Base-by-base conservation (phyloP, 2,888 invertebrate genomes). In the Meiosimyza decipiens region DNA sequence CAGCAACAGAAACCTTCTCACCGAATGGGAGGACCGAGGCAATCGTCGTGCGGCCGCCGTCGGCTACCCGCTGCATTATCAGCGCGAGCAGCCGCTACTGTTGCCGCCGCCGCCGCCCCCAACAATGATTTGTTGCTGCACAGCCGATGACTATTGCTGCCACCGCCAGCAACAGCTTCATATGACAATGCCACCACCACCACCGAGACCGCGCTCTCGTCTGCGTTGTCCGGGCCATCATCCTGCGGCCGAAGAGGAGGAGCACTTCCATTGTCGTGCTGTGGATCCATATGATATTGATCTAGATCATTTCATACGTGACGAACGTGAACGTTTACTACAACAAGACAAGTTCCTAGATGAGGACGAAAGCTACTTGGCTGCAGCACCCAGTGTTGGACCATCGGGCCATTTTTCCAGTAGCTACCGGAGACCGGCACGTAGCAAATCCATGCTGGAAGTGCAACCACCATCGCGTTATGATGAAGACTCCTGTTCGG, bases 331-430 rank as follows among this genome's bases (percentile, higher is more conserved):
- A 16, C 81, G 86, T 0, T 76, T 87, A 1, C 75, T 86, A 73
- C 75, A 84, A 74, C 86, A 87, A 76, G 86, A 87, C 71, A 87
- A 86, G 74, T 86, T 87, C 72, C 80, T 87, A 50, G 86, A 86
- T 64, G 86, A 87, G 18, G 87, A 86, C 54, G 86, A 87, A 59
- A 80, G 83, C 15, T 86, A 83, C 49, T 71, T 86, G 51, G 77
- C 84, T 0, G 59, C 74, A 0, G 73, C 79, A 65, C 81, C 79
- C 0, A 74, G 76, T 1, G 57, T 18, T 15, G 51, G 28, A 3
- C 51, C 69, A 60, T 13, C 69, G 18, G 9, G 51, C 28, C 62
- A n/a, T 33, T 67, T 57, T 47, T 18, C 47, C 55, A 28, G 33
- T 40, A 65, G 67, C 66, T 82, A 84, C 22, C 76, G 79, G 11